phyloP scores from a whole-genome alignment of 37 sponge, comb jelly and placozoan species.

The Aphrocallistes beatrix region DNA sequence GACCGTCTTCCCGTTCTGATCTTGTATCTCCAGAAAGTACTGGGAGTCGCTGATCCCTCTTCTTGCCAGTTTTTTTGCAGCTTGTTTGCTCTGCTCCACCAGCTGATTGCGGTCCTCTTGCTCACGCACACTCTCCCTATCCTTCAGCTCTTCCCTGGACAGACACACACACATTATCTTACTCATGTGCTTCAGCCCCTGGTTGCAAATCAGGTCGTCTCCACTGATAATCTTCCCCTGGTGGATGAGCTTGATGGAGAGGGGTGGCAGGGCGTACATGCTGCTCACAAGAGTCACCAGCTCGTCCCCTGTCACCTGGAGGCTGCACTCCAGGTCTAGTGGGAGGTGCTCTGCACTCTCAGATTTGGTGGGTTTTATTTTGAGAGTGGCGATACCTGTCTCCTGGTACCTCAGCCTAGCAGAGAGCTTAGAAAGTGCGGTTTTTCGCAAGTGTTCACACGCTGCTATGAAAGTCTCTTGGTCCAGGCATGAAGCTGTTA shows the following conservation, averaged over 20 bases:
- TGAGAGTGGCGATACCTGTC: not conserved
- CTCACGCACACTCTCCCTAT: not conserved
- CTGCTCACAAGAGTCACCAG: not conserved
- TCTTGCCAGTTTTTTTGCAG: not conserved
- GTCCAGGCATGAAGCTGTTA: not conserved
- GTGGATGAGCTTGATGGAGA: not conserved
- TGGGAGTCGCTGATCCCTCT: not conserved
- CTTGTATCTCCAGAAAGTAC: not conserved
- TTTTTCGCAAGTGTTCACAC: constrained; percentile 1
- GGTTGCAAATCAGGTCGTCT: not conserved
- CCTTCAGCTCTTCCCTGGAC: not conserved
- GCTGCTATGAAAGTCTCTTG: not conserved
- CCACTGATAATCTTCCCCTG: not conserved
- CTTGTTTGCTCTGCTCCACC: constrained; percentile 3
- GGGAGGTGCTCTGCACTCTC: not conserved
- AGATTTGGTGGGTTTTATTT: not conserved
- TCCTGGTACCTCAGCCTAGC: not conserved
- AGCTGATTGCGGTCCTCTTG: not conserved
- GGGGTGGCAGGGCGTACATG: not conserved
- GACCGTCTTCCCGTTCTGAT: not conserved
- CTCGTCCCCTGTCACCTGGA: constrained; percentile 3
- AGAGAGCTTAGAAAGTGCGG: not conserved
- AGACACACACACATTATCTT: constrained; percentile 5
- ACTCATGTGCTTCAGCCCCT: not conserved
- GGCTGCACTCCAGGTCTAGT: constrained; percentile 1